phyloP scores from a whole-genome alignment of 2,113 vertebrate species.

The Dryoscopus gambensis region DNA sequence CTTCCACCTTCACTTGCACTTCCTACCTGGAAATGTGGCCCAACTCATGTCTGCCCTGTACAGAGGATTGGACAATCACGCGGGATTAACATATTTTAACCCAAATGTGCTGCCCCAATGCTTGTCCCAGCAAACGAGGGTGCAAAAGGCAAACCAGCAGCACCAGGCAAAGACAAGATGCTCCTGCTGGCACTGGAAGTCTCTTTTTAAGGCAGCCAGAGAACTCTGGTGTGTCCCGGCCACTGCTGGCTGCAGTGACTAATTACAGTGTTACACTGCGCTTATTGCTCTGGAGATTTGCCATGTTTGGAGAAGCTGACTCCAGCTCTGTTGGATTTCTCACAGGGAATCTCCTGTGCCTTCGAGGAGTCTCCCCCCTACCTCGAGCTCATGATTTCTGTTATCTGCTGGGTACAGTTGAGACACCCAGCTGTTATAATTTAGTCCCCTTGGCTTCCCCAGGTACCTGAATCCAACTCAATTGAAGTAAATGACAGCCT shows the following conservation, averaged over 20 bases:
- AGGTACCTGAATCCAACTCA: background rate
- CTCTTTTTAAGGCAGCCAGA: background rate
- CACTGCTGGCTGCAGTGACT: background rate
- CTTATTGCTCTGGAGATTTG: background rate
- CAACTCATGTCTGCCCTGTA: background rate
- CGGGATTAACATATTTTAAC: background rate
- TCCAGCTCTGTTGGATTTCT: background rate
- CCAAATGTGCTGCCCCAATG: background rate
- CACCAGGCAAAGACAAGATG: background rate
- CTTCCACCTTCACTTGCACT: background rate
- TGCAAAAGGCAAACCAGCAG: background rate
- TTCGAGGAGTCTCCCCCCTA: background rate
- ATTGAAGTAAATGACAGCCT: background rate
- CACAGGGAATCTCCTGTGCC: background rate
- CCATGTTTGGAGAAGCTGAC: background rate
- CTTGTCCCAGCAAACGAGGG: background rate
- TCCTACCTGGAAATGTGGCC: background rate
- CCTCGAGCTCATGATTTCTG: background rate
- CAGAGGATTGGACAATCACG: background rate
- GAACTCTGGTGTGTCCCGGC: background rate
- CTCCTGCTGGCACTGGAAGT: background rate
- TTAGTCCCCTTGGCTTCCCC: background rate
- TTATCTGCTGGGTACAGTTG: background rate
- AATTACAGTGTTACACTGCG: background rate
- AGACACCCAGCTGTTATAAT: background rate